Conservation (phyloP, 2,888 invertebrate genomes). For the Aporophyla lueneburgensis region DNA sequence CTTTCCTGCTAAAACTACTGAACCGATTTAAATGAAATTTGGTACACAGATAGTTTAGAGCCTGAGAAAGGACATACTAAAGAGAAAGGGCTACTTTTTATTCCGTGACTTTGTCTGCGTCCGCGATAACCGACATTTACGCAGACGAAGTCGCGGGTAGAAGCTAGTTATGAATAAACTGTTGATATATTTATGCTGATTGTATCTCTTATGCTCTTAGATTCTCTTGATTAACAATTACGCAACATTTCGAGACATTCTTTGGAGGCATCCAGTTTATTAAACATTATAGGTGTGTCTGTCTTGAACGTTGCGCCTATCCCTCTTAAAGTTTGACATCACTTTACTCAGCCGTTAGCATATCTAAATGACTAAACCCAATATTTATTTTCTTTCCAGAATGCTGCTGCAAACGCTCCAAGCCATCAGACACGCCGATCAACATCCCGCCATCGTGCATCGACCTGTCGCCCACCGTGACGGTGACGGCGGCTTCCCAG, state of each 20-base stretch:
- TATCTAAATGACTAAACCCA: not conserved
- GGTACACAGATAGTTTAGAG: too few species aligned
- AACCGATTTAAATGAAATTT: too few species aligned
- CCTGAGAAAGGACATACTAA: too few species aligned
- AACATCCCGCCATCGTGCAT: constrained; percentile 88
- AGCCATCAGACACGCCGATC: constrained; percentile 86
- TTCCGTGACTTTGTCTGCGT: too few species aligned
- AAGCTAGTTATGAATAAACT: too few species aligned
- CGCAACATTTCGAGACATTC: not conserved
- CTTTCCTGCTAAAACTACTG: too few species aligned
- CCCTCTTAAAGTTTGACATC: too few species aligned
- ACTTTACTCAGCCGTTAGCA: not conserved
- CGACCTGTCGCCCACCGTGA: constrained; percentile 86
- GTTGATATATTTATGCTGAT: not conserved
- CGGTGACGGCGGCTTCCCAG: constrained; percentile 84
- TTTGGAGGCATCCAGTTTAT: not conserved
- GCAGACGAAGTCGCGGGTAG: too few species aligned
- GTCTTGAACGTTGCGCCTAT: not conserved
- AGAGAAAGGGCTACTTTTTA: too few species aligned
- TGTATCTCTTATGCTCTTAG: not conserved
- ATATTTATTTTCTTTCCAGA: constrained; percentile 78
- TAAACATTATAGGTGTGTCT: not conserved
- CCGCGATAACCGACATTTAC: too few species aligned
- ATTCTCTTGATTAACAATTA: not conserved
- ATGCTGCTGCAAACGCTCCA: constrained; percentile 88